A percentile compares a stretch with the other conserved stretches of the same genome.
Evolutionary conservation across 2,113 vertebrate species (phyloP).

Genomic region (Archilochus colubris): DNA sequence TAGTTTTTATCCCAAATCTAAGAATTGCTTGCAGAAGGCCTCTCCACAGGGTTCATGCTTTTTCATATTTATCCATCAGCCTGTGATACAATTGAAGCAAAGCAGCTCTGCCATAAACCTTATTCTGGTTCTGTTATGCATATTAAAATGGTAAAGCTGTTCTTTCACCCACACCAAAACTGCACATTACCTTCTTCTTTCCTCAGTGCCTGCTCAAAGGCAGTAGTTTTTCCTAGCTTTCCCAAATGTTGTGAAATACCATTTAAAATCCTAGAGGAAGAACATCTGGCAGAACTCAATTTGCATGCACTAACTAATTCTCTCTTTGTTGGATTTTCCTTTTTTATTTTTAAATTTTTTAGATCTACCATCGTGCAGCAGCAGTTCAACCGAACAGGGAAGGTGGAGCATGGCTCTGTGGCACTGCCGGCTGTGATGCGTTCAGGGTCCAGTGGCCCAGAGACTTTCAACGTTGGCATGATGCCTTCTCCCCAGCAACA

Average conservation of each 20-base stretch:
- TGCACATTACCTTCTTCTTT: background rate
- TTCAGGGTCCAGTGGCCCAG: constrained; percentile 91
- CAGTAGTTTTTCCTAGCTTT: background rate
- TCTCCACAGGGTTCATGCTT: background rate
- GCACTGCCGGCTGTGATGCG: constrained; percentile 95
- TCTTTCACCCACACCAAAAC: background rate
- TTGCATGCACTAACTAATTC: background rate
- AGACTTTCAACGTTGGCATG: constrained; percentile 92
- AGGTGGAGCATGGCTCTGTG: constrained; percentile 93
- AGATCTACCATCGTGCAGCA: constrained; percentile 97
- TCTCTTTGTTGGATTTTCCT: background rate
- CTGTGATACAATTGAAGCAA: background rate
- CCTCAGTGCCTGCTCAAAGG: background rate
- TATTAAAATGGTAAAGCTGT: background rate
- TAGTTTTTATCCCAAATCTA: background rate
- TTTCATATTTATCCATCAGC: background rate
- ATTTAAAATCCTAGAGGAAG: background rate
- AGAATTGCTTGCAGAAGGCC: background rate
- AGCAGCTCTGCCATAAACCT: background rate
- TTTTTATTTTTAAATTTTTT: background rate
- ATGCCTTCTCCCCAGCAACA: constrained; percentile 98
- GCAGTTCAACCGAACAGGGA: constrained; percentile 94
- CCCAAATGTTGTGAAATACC: background rate
- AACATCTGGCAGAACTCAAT: accelerated
- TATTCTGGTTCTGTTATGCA: background rate